Conservation (phyloP, 64 coral and sea anemone genomes). For the Acropora tenuis region DNA sequence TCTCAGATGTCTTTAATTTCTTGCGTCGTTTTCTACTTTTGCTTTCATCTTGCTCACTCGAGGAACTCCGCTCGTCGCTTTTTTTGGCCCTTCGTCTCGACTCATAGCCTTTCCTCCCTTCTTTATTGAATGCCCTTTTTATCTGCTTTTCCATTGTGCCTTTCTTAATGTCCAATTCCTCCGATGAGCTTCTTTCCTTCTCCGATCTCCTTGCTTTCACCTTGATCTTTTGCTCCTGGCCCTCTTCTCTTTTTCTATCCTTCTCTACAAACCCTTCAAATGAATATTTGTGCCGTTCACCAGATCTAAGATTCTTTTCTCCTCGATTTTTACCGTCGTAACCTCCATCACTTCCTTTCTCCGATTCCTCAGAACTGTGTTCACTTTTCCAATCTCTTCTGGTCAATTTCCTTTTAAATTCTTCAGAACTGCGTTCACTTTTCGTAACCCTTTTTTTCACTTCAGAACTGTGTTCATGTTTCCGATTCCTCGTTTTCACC, state of each 20-base stretch:
- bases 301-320: too few relatives aligned
- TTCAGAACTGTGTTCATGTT: too few relatives aligned
- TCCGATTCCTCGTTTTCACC: too few relatives aligned
- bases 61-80: not conserved
- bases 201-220: not conserved
- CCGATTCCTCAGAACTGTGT: not conserved
- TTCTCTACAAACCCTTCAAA: not conserved
- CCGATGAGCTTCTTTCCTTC: not conserved
- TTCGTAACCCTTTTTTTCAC: not conserved
- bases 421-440: not conserved
- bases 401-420: too few relatives aligned
- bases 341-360: not conserved
- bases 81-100: not conserved
- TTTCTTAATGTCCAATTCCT: not conserved
- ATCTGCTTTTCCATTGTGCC: too few relatives aligned
- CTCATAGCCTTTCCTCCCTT: not conserved
- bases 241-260: not conserved
- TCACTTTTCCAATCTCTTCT: not conserved
- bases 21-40: not conserved
- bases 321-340: not conserved
- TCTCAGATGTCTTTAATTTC: not conserved
- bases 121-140: not conserved
- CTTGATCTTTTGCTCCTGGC: not conserved
- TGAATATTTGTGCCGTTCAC: not conserved
- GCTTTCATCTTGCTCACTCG: not conserved